Percentiles rank a stretch among this genome's conserved stretches.
Evolutionary conservation across 92 coral and sea anemone genomes (phyloP).

Genomic region (Ricordea florida): DNA sequence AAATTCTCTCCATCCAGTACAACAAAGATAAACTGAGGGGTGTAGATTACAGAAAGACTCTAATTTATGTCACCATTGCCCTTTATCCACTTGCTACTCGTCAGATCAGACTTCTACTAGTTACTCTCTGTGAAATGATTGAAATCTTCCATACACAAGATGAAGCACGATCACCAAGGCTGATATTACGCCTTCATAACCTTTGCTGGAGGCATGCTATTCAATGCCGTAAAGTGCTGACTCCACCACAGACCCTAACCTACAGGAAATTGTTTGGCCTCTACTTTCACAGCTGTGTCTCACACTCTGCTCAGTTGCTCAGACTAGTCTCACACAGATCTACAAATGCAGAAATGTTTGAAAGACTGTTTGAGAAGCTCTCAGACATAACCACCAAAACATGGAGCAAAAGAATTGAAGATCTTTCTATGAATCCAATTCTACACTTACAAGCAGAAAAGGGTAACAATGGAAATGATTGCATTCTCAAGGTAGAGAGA

Average conservation of each 20-base stretch:
- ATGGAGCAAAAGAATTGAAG: slow-evolving; percentile 46
- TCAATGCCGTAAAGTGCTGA: slow-evolving; percentile 30
- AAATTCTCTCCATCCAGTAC: slow-evolving; percentile 7
- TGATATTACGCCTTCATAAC: slow-evolving; percentile 40
- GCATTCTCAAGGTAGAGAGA: slow-evolving; percentile 20
- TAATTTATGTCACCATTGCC: slow-evolving; percentile 42
- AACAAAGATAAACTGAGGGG: slow-evolving; percentile 46
- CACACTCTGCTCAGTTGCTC: slow-evolving; percentile 23
- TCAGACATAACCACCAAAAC: slow-evolving; percentile 49
- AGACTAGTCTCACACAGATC: slow-evolving; percentile 36
- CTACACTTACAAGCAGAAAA: slow-evolving; percentile 45
- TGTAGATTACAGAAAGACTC: slow-evolving; percentile 45
- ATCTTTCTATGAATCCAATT: slow-evolving; percentile 42
- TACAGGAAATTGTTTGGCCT: slow-evolving; percentile 60
- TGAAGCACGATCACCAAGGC: slow-evolving; percentile 37
- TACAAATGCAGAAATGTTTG: slow-evolving; percentile 46
- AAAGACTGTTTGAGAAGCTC: slow-evolving; percentile 47
- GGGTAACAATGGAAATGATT: background rate
- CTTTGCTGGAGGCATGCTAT: slow-evolving; percentile 72
- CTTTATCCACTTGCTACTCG: slow-evolving; percentile 23
- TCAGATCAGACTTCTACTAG: slow-evolving; percentile 22
- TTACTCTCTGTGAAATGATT: slow-evolving; percentile 55
- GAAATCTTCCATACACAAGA: slow-evolving; percentile 51
- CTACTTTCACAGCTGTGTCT: slow-evolving; percentile 43
- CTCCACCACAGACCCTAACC: slow-evolving; percentile 47